A percentile compares a stretch with the other conserved stretches of the same genome.
Conservation (phyloP, 2,888 invertebrate species). For the Xiphydria camelus region DNA sequence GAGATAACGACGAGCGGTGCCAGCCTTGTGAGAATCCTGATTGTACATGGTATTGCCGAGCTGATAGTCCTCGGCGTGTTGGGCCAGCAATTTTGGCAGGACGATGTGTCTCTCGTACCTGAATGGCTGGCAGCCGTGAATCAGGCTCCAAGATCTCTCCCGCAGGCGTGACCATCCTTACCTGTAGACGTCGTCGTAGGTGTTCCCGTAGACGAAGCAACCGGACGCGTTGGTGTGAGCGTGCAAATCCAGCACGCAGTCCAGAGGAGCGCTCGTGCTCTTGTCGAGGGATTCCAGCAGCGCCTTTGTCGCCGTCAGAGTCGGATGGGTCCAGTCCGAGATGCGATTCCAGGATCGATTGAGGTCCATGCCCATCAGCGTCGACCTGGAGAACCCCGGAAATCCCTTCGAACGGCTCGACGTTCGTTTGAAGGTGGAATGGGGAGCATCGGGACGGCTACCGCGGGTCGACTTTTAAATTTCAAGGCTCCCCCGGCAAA, state of each 20-base stretch:
- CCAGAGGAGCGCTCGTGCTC: slow-evolving; percentile 75
- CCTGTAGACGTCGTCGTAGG: slow-evolving; percentile 90
- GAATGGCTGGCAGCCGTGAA: slow-evolving; percentile 50
- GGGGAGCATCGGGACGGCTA: too few species aligned
- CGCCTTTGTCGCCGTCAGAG: slow-evolving; percentile 80
- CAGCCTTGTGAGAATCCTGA: slow-evolving; percentile 81
- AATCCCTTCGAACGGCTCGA: too few species aligned
- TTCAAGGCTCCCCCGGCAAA: too few species aligned
- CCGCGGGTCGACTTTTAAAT: background rate
- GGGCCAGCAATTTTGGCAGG: slow-evolving; percentile 87
- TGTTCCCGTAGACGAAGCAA: slow-evolving; percentile 93
- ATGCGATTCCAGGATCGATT: slow-evolving; percentile 92
- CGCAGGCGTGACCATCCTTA: slow-evolving; percentile 43
- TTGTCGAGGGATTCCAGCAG: slow-evolving; percentile 77
- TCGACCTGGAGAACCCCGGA: slow-evolving; percentile 68
- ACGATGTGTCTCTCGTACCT: slow-evolving; percentile 94
- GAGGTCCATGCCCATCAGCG: slow-evolving; percentile 89
- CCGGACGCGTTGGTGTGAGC: slow-evolving; percentile 91
- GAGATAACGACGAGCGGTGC: slow-evolving; percentile 84
- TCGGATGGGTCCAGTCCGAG: slow-evolving; percentile 91
- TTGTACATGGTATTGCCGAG: slow-evolving; percentile 89
- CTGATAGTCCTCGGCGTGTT: slow-evolving; percentile 88
- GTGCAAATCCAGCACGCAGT: slow-evolving; percentile 94
- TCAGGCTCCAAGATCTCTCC: slow-evolving; percentile 22
- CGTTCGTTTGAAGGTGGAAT: too few species aligned